Evolutionary conservation across 2,888 invertebrate species (phyloP).

Genomic region (Trissonchulus latispiculum): DNA sequence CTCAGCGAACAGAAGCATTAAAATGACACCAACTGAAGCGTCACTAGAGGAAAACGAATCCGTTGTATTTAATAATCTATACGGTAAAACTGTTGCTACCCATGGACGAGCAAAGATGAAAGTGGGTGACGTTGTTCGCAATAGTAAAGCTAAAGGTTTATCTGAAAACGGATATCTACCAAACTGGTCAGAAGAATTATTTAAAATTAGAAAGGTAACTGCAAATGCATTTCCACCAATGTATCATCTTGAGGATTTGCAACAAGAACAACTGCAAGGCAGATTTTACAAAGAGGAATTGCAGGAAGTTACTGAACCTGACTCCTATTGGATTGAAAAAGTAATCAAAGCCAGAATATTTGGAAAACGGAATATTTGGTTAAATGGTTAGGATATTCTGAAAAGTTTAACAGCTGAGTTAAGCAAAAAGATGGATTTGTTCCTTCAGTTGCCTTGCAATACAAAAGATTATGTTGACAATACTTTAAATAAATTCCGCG

Average conservation of each 20-base stretch:
- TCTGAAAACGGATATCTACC: background rate
- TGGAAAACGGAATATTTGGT: background rate
- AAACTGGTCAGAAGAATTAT: background rate
- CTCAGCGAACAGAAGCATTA: background rate
- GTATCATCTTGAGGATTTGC: background rate
- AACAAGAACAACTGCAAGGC: background rate
- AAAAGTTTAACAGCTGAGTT: background rate
- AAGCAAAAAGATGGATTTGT: background rate
- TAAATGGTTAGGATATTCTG: background rate
- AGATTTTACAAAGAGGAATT: background rate
- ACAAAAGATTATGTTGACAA: background rate
- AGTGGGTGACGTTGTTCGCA: background rate
- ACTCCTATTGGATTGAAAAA: background rate
- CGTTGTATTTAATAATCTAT: background rate
- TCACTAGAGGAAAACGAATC: background rate
- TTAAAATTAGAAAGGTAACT: background rate
- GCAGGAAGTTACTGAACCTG: background rate
- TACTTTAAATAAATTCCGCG: background rate
- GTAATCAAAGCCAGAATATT: background rate
- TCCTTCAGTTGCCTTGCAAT: background rate
- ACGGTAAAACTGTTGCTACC: background rate
- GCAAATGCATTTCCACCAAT: background rate
- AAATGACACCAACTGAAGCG: background rate
- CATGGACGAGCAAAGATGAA: background rate
- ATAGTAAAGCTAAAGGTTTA: background rate